Evolutionary conservation across 2,797 vertebrate species (phyloP), one percentile per base, ranked within the genome.

Genomic region (Peromyscus eremicus): DNA sequence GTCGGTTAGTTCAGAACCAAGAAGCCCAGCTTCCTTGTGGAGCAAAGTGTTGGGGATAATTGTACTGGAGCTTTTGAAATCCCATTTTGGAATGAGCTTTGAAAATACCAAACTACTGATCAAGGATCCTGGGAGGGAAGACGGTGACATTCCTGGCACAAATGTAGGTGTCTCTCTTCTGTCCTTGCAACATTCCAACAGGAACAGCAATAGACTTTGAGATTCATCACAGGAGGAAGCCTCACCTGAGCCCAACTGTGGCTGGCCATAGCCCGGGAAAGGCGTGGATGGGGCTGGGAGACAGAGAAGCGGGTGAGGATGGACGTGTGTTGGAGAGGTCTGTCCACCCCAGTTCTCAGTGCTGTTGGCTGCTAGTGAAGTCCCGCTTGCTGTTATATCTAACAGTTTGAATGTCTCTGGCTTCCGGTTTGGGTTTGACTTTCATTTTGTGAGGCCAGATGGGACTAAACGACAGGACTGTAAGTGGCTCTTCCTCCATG

Each of bases 1-100:
- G 95, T 85, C 32, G 19, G 84, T 91, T 88, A 91, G 91, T 96
- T 96, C 98, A 96, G 94, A 93, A 73, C 19, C 2, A 1, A 49
- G 57, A 60, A 60, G 68, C 68, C 11, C 46, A 60, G 83, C 49
- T 83, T 68, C 75, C 90, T 13, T 0, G 4, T 0, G 49, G n/a
- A 27, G 81, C 21, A 70, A 57, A 19, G 17, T 0, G 2, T 17
- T 17, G 34, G 62, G 81, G 83, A 21, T 34, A 86, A 57, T 9
- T 40, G 40, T 29, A 8, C 37, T 1, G 0, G 86, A 80, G 46
- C 80, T 79, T 77, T 37, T 21, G 12, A 62, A 81, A 13, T n/a
- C 40, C 55, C 27, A 0, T 23, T 37, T 89, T n/a, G 66, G 87
- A 93, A 68, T 0, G 9, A 52, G 62, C 73, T 79, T 66, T 11